These are phyloP conservation scores for Apostichopus leukothele DNA, from an alignment of 53 echinoderm and acorn worm species.

Conservation along the genomic window DNA sequence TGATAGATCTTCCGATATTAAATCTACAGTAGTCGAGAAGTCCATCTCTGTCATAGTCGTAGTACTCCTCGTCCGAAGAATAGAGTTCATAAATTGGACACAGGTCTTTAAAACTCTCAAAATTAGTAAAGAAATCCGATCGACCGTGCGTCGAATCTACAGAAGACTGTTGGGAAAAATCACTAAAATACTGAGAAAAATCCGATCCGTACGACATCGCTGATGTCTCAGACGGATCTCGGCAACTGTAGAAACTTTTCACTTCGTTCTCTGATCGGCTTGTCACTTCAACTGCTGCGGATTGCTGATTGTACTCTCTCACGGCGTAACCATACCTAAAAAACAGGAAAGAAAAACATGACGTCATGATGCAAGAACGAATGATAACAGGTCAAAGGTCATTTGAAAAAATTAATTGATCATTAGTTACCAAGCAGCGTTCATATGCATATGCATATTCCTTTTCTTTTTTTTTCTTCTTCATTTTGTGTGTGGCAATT, in stretches of 20 bases:
- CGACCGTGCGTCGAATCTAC: neutral
- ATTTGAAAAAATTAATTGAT: too few relatives aligned
- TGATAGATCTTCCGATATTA: neutral
- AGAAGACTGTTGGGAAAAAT: neutral
- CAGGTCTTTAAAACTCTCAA: neutral
- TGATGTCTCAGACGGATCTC: conserved; percentile 17
- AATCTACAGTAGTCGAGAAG: neutral
- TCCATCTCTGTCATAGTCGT: conserved; percentile 16
- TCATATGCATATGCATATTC: too few relatives aligned
- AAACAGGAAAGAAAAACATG: neutral
- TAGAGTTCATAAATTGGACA: neutral
- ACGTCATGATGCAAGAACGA: too few relatives aligned
- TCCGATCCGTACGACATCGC: neutral
- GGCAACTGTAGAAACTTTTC: conserved; percentile 23
- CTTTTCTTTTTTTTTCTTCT: too few relatives aligned
- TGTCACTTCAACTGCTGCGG: conserved; percentile 18
- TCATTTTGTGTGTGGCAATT: too few relatives aligned
- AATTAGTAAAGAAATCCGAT: neutral
- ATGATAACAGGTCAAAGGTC: too few relatives aligned
- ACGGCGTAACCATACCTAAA: conserved; percentile 25
- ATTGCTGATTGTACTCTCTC: conserved; percentile 4
- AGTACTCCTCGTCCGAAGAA: neutral
- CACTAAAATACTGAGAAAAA: neutral
- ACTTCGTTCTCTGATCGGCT: conserved; percentile 4
- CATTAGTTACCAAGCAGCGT: too few relatives aligned